Evolutionary conservation across 1,140 invertebrate species (phyloP).

Genomic region (Heliconius eleuchia): DNA sequence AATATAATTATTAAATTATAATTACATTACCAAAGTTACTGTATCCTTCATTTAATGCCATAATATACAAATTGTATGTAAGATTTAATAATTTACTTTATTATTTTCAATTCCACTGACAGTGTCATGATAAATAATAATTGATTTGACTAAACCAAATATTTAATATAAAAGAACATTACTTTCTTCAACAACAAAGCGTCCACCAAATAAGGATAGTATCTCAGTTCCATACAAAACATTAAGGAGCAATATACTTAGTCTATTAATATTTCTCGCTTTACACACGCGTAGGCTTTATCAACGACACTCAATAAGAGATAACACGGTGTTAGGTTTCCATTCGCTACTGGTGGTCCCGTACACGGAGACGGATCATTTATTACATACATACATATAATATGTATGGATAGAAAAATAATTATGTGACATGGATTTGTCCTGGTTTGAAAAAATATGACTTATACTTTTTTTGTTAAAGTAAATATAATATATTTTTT

Average conservation of each 20-base stretch:
- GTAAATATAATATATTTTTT: no score
- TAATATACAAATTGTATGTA: no score
- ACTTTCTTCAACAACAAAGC: slow-evolving; percentile 5
- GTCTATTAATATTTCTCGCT: slow-evolving; percentile 25
- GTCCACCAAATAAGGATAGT: slow-evolving; percentile 5
- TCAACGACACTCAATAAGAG: slow-evolving; percentile 37
- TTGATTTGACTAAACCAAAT: neutral
- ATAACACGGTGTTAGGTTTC: slow-evolving; percentile 35
- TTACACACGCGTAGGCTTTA: slow-evolving; percentile 35
- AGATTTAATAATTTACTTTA: no score
- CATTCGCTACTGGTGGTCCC: slow-evolving; percentile 33
- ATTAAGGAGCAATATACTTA: slow-evolving; percentile 18
- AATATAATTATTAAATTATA: no score
- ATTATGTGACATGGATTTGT: neutral
- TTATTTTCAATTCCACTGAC: no score
- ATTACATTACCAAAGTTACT: no score
- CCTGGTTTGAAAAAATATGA: neutral
- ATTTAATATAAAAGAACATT: neutral
- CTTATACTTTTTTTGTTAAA: neutral
- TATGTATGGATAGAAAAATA: neutral
- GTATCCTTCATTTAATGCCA: no score
- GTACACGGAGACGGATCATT: slow-evolving; percentile 19
- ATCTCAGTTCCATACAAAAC: slow-evolving; percentile 16
- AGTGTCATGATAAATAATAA: neutral
- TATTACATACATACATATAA: slow-evolving; percentile 1